Conservation (phyloP, 2,797 vertebrate genomes). For the Neoniphon sammara region DNA sequence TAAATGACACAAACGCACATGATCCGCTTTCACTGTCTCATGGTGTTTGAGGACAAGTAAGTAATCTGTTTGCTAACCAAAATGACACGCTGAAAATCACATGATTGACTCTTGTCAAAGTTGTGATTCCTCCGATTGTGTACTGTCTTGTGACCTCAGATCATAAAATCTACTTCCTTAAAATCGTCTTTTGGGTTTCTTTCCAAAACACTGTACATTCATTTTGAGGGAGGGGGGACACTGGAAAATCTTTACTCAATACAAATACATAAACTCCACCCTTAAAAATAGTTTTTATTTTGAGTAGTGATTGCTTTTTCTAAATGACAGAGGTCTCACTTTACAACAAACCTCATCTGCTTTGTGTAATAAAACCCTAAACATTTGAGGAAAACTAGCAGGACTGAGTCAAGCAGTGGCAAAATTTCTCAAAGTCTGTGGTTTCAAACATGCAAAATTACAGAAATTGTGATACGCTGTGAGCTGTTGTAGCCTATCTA, state of each 20-base stretch:
- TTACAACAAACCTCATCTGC: background rate
- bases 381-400: too few relatives aligned
- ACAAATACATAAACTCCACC: too few relatives aligned
- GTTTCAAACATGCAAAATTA: background rate
- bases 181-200: background rate
- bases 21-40: constrained; percentile 7
- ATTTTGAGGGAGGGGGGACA: too few relatives aligned
- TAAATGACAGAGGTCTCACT: background rate
- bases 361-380: background rate
- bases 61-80: background rate
- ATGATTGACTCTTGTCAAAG: constrained; percentile 21
- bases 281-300: background rate
- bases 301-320: background rate
- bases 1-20: constrained; percentile 44
- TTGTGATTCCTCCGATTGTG: constrained; percentile 41
- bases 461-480: background rate
- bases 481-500: background rate
- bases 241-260: background rate
- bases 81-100: constrained; percentile 14
- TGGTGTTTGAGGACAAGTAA: constrained; percentile 4
- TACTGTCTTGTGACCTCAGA: constrained; percentile 11
- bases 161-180: constrained; percentile 4
- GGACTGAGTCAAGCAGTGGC: too few relatives aligned
- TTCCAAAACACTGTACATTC: background rate
- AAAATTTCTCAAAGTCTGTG: too few relatives aligned